A percentile compares a stretch with the other conserved stretches of the same genome.
Conservation (phyloP, 2,888 invertebrate species). For the Meganola albula region DNA sequence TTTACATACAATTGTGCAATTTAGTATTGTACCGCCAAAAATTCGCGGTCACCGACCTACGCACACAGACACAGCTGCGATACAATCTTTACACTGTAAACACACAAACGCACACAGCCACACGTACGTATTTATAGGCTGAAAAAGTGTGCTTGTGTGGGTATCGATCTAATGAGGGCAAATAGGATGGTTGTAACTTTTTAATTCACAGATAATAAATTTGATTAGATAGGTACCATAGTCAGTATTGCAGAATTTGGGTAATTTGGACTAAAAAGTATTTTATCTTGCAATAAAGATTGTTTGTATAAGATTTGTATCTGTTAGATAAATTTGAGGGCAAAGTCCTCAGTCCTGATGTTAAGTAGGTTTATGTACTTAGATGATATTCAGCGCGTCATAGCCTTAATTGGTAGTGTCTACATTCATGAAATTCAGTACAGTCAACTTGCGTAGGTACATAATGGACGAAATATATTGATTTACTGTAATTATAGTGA, state of each 20-base stretch:
- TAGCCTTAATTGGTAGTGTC: too few relatives aligned
- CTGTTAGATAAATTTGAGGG: too few relatives aligned
- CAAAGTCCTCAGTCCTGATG: constrained; percentile 5
- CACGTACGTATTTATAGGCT: constrained; percentile 21
- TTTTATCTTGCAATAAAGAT: too few relatives aligned
- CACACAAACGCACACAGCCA: constrained; percentile 30
- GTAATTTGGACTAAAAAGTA: too few relatives aligned
- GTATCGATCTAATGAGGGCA: constrained; percentile 36
- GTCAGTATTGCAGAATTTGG: constrained; percentile 8
- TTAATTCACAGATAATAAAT: constrained; percentile 32
- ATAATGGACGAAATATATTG: too few relatives aligned
- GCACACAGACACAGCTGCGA: constrained; percentile 35
- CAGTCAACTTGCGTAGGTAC: too few relatives aligned
- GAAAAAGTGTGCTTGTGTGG: constrained; percentile 24
- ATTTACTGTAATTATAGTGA: too few relatives aligned
- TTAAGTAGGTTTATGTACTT: too few relatives aligned
- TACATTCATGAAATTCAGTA: too few relatives aligned
- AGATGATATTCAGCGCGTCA: too few relatives aligned
- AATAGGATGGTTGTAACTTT: constrained; percentile 34
- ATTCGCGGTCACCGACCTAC: constrained; percentile 43
- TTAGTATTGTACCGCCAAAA: constrained; percentile 41
- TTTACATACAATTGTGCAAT: constrained; percentile 43
- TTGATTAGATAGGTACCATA: constrained; percentile 15
- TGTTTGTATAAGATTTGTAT: too few relatives aligned
- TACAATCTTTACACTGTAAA: constrained; percentile 30